Evolutionary conservation across 2,113 vertebrate species (phyloP).

Genomic region (Indri indri): DNA sequence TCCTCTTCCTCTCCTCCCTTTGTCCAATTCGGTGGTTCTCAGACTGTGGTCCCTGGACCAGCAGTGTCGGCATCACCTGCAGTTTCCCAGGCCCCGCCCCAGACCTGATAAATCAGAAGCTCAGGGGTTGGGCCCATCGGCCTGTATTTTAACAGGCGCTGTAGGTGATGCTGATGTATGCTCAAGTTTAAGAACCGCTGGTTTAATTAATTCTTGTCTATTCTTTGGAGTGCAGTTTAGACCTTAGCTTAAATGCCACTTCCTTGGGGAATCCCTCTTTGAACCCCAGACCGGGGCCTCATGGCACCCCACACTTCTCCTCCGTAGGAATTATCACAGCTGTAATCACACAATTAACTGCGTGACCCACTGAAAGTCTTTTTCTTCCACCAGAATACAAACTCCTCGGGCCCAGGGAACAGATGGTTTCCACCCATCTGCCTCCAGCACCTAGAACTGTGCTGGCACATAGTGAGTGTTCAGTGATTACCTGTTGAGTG

Average conservation of each 20-base stretch:
- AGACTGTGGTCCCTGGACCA: background rate
- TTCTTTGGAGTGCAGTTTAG: background rate
- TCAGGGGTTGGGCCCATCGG: background rate
- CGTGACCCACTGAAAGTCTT: no score
- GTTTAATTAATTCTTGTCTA: background rate
- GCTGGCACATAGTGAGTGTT: background rate
- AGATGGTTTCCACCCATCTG: rapidly evolving
- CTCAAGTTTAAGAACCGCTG: background rate
- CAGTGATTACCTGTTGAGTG: background rate
- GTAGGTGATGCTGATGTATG: background rate
- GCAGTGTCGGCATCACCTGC: background rate
- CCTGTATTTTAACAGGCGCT: background rate
- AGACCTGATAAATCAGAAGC: background rate
- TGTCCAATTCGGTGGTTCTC: background rate
- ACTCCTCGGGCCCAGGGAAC: background rate
- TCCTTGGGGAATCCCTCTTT: background rate
- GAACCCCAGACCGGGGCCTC: background rate
- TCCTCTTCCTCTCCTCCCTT: background rate
- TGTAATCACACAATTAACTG: background rate
- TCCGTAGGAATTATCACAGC: background rate
- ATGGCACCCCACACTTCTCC: rapidly evolving
- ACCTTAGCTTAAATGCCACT: background rate
- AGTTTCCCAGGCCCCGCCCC: background rate
- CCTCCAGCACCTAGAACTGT: background rate
- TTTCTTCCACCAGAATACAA: background rate